phyloP scores from a whole-genome alignment of 1,140 invertebrate genomes.

The Chionoecetes opilio region DNA sequence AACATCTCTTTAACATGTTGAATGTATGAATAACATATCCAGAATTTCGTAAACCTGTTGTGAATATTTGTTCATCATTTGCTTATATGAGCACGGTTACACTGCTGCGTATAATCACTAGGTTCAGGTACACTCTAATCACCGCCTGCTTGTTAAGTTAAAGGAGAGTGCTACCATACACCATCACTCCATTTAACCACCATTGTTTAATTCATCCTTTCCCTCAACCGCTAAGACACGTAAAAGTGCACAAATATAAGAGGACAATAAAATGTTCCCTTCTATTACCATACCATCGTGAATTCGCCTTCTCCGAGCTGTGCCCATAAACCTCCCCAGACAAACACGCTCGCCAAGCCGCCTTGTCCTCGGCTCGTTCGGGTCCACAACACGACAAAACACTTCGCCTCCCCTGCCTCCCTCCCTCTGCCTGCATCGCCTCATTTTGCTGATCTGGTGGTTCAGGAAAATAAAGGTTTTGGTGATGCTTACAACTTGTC shows the following conservation, averaged over 20 bases:
- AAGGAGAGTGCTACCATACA: too few species aligned
- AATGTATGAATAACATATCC: not conserved
- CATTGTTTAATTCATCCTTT: too few species aligned
- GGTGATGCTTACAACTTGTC: not conserved
- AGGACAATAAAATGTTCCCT: not conserved
- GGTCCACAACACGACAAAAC: constrained; percentile 3
- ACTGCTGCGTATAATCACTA: too few species aligned
- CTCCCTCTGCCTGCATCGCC: not conserved
- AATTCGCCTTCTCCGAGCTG: not conserved
- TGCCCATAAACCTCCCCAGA: not conserved
- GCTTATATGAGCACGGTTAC: not conserved
- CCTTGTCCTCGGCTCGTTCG: not conserved
- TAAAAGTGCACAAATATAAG: not conserved
- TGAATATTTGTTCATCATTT: not conserved
- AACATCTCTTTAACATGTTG: not conserved
- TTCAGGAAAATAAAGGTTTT: not conserved
- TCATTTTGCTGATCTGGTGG: not conserved
- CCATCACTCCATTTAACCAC: too few species aligned
- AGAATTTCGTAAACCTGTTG: not conserved
- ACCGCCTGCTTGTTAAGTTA: too few species aligned
- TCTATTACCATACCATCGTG: not conserved
- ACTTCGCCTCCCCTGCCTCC: not conserved
- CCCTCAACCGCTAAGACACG: not conserved
- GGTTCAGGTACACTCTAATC: too few species aligned
- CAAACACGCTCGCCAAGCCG: not conserved